A percentile compares a stretch with the other conserved stretches of the same genome.
Conservation (phyloP, 2,113 vertebrate species). For the Carlito syrichta region DNA sequence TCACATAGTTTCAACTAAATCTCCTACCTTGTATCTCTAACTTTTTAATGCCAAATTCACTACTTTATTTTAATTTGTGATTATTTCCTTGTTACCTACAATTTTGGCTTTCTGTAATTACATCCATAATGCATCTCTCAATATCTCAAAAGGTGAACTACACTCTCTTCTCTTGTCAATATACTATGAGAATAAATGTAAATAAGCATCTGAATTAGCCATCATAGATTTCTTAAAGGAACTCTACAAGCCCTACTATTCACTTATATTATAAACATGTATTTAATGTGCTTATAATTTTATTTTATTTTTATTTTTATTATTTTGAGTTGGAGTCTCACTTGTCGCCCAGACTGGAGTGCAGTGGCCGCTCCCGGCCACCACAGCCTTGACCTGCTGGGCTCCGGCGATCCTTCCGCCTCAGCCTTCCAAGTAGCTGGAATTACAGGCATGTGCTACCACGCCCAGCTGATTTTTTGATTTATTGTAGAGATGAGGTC, state of each 20-base stretch:
- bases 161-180: neutral
- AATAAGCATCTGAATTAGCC: neutral
- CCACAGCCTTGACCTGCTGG: no score
- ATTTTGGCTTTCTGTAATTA: neutral
- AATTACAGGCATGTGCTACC: no score
- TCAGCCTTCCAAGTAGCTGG: no score
- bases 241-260: accelerated
- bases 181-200: neutral
- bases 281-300: neutral
- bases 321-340: no score
- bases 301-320: no score
- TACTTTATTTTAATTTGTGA: neutral
- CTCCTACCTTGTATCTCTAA: neutral
- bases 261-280: neutral
- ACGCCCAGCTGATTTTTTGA: no score
- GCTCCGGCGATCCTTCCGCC: no score
- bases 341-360: no score
- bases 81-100: neutral
- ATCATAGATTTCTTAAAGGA: neutral
- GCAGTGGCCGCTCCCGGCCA: no score
- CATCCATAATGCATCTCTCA: no score
- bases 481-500: no score
- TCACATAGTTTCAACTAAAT: neutral
- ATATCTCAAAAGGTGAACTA: neutral
- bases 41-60: neutral